phyloP scores from a whole-genome alignment of 2,888 invertebrate genomes.

The Neoscelio sp. region DNA sequence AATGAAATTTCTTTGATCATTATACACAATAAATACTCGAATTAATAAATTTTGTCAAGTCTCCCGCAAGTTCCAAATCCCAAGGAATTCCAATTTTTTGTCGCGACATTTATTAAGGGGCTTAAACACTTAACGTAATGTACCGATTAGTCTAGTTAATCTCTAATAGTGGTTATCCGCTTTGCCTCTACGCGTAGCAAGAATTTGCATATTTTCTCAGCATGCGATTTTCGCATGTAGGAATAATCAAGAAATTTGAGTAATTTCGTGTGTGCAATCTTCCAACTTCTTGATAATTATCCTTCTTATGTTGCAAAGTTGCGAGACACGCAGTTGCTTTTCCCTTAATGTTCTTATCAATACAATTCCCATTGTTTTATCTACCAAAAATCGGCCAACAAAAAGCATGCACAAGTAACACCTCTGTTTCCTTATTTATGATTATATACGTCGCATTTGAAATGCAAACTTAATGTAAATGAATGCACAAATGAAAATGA shows the following conservation, averaged over 20 bases:
- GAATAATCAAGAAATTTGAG: conserved; percentile 1
- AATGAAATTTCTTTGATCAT: too few species aligned
- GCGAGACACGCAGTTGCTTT: conserved; percentile 5
- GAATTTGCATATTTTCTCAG: conserved; percentile 46
- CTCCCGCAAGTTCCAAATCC: neutral
- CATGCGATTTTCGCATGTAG: conserved; percentile 41
- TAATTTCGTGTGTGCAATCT: conserved; percentile 40
- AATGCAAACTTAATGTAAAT: too few species aligned
- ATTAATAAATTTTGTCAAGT: too few species aligned
- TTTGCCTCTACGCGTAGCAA: conserved; percentile 27
- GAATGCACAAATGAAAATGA: too few species aligned
- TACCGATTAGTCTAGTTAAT: conserved; percentile 44
- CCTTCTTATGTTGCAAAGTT: conserved; percentile 22
- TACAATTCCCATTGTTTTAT: too few species aligned
- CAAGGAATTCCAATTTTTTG: conserved; percentile 1
- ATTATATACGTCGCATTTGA: too few species aligned
- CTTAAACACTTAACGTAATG: conserved; percentile 41
- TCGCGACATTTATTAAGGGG: conserved; percentile 16
- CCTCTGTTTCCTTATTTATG: too few species aligned
- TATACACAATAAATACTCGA: too few species aligned
- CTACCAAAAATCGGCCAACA: too few species aligned
- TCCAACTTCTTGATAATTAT: conserved; percentile 22
- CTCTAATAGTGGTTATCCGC: conserved; percentile 52
- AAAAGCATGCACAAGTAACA: too few species aligned
- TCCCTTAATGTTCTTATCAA: conserved; percentile 25